Conservation (phyloP, 2,888 invertebrate species). For the Chrysolina americana region DNA sequence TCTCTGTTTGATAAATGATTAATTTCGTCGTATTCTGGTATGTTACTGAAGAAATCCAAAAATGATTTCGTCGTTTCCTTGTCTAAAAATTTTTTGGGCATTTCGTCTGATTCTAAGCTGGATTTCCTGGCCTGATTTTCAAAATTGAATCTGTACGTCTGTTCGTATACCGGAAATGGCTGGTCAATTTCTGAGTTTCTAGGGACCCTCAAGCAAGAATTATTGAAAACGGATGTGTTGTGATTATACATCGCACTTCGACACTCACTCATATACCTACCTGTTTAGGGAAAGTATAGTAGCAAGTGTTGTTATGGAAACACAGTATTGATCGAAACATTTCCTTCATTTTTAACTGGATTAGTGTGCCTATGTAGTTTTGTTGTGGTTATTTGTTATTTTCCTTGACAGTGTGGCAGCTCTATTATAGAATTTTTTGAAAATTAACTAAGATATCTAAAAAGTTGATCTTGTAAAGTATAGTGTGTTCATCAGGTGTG, state of each 20-base stretch:
- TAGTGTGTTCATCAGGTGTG: too few relatives aligned
- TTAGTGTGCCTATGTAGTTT: background rate
- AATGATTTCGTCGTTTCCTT: slow-evolving; percentile 74
- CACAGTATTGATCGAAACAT: slow-evolving; percentile 20
- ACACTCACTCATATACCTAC: slow-evolving; percentile 11
- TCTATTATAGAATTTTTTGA: background rate
- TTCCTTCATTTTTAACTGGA: background rate
- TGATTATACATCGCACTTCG: slow-evolving; percentile 66
- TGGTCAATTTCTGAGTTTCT: slow-evolving; percentile 81
- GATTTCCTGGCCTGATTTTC: slow-evolving; percentile 62
- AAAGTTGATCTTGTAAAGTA: too few relatives aligned
- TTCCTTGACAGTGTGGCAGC: too few relatives aligned
- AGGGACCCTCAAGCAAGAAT: slow-evolving; percentile 81
- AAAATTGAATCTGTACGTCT: slow-evolving; percentile 68
- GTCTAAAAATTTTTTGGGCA: slow-evolving; percentile 64
- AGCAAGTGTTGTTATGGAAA: slow-evolving; percentile 25
- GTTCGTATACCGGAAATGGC: slow-evolving; percentile 80
- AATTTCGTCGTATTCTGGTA: slow-evolving; percentile 85
- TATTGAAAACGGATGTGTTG: slow-evolving; percentile 76
- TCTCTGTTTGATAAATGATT: slow-evolving; percentile 83
- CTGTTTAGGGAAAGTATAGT: background rate
- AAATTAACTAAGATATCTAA: background rate
- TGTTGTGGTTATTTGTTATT: too few relatives aligned
- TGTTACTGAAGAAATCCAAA: slow-evolving; percentile 82
- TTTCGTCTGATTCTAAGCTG: slow-evolving; percentile 53